Conservation (phyloP, 1,140 invertebrate genomes). For the Pseudomyrmex flavicornis region DNA sequence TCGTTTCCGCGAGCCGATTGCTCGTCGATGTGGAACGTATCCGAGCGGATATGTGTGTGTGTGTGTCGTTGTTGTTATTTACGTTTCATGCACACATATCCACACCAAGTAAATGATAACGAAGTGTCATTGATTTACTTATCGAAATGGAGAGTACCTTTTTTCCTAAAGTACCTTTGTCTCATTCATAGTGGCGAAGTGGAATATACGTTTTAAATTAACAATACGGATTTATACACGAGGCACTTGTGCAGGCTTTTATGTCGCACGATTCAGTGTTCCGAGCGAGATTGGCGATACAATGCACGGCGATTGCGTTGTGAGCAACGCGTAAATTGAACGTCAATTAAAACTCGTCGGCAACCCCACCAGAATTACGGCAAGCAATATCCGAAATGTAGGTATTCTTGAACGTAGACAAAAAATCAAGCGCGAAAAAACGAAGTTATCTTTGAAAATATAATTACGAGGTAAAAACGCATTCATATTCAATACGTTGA, state of each 20-base stretch:
- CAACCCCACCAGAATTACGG: background rate
- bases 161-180: background rate
- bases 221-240: conserved; percentile 1
- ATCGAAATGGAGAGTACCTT: background rate
- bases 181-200: conserved; percentile 24
- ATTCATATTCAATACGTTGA: background rate
- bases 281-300: background rate
- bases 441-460: background rate
- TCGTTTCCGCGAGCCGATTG: conserved; percentile 78
- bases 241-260: conserved; percentile 29
- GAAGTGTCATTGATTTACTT: conserved; percentile 38
- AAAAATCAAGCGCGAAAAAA: no score
- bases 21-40: conserved; percentile 36
- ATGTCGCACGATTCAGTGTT: conserved; percentile 5
- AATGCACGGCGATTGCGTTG: background rate
- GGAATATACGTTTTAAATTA: conserved; percentile 16
- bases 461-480: no score
- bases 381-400: background rate
- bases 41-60: background rate
- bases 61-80: background rate
- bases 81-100: no score
- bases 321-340: conserved; percentile 11
- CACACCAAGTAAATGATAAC: background rate
- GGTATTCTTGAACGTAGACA: no score
- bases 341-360: background rate